A percentile compares a stretch with the other conserved stretches of the same genome.
phyloP scores from a whole-genome alignment of 2,797 vertebrate species.

The Epinephelus malabaricus region DNA sequence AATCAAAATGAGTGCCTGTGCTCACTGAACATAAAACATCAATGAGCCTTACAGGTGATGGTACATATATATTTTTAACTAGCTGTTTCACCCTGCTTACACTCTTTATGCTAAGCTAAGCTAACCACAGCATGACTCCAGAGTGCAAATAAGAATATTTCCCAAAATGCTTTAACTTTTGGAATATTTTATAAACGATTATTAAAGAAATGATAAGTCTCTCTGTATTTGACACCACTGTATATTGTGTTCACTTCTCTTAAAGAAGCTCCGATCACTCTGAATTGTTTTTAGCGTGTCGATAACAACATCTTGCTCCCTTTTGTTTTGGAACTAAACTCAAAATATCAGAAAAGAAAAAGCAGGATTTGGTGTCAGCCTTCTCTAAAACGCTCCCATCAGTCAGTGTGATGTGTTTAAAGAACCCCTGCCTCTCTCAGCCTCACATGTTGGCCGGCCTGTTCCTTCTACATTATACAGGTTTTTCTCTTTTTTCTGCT shows the following conservation, averaged over 20 bases:
- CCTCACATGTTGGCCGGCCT: constrained; percentile 21
- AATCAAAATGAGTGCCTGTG: no score
- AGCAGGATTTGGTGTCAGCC: not conserved
- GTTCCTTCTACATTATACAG: constrained; percentile 49
- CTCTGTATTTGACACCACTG: not conserved
- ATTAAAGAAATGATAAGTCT: not conserved
- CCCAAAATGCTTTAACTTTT: not conserved
- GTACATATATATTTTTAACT: no score
- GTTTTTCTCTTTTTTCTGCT: constrained; percentile 62
- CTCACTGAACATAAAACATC: no score
- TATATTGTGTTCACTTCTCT: not conserved
- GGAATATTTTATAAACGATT: no score
- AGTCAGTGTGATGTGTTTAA: constrained; percentile 7
- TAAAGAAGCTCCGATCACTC: not conserved
- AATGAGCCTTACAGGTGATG: no score
- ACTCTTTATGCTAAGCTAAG: no score
- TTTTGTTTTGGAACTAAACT: not conserved
- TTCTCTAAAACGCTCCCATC: not conserved
- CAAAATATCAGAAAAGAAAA: not conserved
- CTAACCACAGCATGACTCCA: not conserved
- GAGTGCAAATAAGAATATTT: not conserved
- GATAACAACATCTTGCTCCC: no score
- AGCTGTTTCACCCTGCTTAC: no score
- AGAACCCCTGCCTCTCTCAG: constrained; percentile 10
- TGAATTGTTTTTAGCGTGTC: not conserved